Evolutionary conservation across 2,888 invertebrate species (phyloP).

Genomic region (Lithophane semibrunnea): DNA sequence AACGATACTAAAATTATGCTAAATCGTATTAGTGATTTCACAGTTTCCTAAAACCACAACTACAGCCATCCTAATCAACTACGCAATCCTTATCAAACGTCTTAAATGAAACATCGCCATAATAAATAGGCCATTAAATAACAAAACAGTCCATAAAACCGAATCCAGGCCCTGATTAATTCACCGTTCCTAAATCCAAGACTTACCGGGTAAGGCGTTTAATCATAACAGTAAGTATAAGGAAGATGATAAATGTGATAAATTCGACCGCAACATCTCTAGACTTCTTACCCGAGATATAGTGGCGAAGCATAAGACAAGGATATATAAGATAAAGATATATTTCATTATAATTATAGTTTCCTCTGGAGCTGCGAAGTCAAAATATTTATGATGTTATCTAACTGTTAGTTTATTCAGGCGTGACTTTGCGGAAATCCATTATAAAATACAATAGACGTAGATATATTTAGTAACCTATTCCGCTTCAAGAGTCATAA

Average conservation of each 20-base stretch:
- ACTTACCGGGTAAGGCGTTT: conserved; percentile 61
- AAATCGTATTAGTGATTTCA: neutral
- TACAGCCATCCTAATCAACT: neutral
- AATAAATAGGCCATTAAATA: conserved; percentile 65
- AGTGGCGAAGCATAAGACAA: conserved; percentile 6
- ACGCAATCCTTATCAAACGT: conserved; percentile 50
- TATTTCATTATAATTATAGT: neutral
- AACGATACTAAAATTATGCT: neutral
- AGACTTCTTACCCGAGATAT: conserved; percentile 7
- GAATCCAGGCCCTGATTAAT: conserved; percentile 62
- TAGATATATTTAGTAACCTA: too few relatives aligned
- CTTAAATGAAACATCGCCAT: conserved; percentile 55
- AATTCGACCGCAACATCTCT: conserved; percentile 53
- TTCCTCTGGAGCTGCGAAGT: conserved; percentile 1
- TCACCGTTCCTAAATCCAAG: conserved; percentile 65
- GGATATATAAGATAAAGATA: neutral
- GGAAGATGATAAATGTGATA: conserved; percentile 65
- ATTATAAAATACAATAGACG: too few relatives aligned
- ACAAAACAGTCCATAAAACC: conserved; percentile 66
- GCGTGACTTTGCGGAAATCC: too few relatives aligned
- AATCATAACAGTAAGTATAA: conserved; percentile 65
- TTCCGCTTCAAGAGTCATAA: too few relatives aligned
- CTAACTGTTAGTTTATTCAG: too few relatives aligned
- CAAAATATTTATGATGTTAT: neutral
- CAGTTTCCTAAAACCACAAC: neutral